These are phyloP conservation scores for Meles meles DNA, from an alignment of 2,113 vertebrate species.

Conservation along the genomic window DNA sequence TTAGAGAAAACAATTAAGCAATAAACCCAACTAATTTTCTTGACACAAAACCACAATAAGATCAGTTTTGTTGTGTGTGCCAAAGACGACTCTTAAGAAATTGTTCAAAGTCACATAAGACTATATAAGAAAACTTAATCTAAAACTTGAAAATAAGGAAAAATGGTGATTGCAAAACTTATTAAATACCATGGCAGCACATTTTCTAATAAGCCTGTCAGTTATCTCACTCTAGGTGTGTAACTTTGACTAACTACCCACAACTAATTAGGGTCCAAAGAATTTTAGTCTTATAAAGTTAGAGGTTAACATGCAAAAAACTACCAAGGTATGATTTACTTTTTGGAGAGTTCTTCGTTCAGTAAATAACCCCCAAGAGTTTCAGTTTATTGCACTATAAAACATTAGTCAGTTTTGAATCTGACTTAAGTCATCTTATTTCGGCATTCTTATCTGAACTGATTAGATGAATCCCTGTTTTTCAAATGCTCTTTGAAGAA, in stretches of 20 bases:
- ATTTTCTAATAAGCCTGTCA: background rate
- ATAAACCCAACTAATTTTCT: background rate
- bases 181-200: background rate
- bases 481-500: background rate
- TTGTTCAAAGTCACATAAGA: background rate
- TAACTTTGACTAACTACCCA: background rate
- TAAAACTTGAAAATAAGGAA: constrained; percentile 1
- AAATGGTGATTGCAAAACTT: background rate
- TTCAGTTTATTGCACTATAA: constrained; percentile 28
- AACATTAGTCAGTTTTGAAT: background rate
- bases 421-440: constrained; percentile 16
- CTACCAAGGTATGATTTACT: background rate
- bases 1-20: background rate
- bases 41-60: constrained; percentile 8
- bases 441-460: background rate
- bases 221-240: background rate
- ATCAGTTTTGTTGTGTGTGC: background rate
- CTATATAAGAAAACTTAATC: background rate
- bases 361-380: background rate
- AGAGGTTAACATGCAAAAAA: background rate
- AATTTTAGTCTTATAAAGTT: constrained; percentile 34
- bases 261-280: background rate
- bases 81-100: constrained; percentile 21
- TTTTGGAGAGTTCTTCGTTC: background rate
- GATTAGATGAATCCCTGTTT: background rate